phyloP scores from a whole-genome alignment of 1,140 invertebrate species.

The Drosophila insularis region DNA sequence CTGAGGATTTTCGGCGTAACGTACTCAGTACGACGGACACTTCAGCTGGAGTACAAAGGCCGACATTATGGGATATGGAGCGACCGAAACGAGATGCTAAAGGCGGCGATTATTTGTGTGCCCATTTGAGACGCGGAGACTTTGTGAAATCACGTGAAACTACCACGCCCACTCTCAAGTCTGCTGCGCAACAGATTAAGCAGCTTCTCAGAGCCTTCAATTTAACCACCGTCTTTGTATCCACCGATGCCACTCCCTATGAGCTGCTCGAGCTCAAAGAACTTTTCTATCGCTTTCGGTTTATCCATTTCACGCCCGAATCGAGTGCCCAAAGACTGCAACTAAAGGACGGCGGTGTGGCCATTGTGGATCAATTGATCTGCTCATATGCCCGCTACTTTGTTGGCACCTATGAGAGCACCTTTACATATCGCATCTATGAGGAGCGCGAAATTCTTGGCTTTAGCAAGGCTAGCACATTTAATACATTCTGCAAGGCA shows the following conservation, averaged over 20 bases:
- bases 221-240: slow-evolving; percentile 88
- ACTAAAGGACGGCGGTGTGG: slow-evolving; percentile 93
- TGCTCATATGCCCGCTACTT: slow-evolving; percentile 92
- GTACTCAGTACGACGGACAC: slow-evolving; percentile 86
- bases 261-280: slow-evolving; percentile 75
- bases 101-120: slow-evolving; percentile 91
- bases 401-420: slow-evolving; percentile 97
- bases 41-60: slow-evolving; percentile 81
- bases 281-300: slow-evolving; percentile 61
- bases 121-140: slow-evolving; percentile 92
- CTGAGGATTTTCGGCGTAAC: slow-evolving; percentile 87
- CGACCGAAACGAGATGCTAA: slow-evolving; percentile 82
- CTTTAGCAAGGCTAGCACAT: slow-evolving; percentile 91
- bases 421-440: slow-evolving; percentile 97
- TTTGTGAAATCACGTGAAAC: slow-evolving; percentile 87
- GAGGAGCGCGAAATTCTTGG: slow-evolving; percentile 98
- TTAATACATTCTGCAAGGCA: slow-evolving; percentile 92
- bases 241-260: slow-evolving; percentile 88
- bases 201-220: slow-evolving; percentile 85
- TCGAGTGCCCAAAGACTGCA: slow-evolving; percentile 77
- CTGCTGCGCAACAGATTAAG: slow-evolving; percentile 88
- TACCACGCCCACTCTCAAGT: slow-evolving; percentile 87
- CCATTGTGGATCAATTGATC: slow-evolving; percentile 98
- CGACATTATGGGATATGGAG: slow-evolving; percentile 73
- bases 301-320: slow-evolving; percentile 71